Conservation (phyloP, 1,140 invertebrate species). For the Tetragnatha versicolor region DNA sequence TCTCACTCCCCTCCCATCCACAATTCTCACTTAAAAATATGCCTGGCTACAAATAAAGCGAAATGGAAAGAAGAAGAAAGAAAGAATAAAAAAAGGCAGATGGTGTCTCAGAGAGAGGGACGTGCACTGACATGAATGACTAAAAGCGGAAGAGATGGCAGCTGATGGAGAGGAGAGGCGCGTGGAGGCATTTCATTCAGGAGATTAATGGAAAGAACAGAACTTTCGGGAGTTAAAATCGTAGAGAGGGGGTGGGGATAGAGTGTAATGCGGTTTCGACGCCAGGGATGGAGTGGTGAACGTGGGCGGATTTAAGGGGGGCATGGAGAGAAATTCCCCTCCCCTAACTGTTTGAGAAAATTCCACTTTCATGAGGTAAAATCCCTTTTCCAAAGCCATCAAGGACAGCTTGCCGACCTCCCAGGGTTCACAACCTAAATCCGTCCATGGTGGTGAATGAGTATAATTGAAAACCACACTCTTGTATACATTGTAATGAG, state of each 20-base stretch:
- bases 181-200: slow-evolving; percentile 11
- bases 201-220: slow-evolving; percentile 19
- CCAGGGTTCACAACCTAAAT: neutral
- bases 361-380: too few relatives aligned
- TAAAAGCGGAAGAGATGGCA: neutral
- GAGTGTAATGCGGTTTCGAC: neutral
- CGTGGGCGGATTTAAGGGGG: neutral
- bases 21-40: too few relatives aligned
- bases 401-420: too few relatives aligned
- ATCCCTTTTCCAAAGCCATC: too few relatives aligned
- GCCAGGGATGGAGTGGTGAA: neutral
- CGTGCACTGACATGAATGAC: neutral
- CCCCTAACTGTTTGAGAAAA: too few relatives aligned
- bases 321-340: too few relatives aligned
- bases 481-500: too few relatives aligned
- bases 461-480: too few relatives aligned
- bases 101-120: neutral
- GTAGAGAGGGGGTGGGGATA: neutral
- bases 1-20: too few relatives aligned
- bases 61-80: neutral
- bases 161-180: slow-evolving; percentile 12
- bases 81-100: neutral
- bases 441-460: too few relatives aligned
- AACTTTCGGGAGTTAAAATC: slow-evolving; percentile 10
- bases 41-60: too few relatives aligned